phyloP scores from a whole-genome alignment of 1,140 invertebrate genomes.

The Cotesia vestalis region DNA sequence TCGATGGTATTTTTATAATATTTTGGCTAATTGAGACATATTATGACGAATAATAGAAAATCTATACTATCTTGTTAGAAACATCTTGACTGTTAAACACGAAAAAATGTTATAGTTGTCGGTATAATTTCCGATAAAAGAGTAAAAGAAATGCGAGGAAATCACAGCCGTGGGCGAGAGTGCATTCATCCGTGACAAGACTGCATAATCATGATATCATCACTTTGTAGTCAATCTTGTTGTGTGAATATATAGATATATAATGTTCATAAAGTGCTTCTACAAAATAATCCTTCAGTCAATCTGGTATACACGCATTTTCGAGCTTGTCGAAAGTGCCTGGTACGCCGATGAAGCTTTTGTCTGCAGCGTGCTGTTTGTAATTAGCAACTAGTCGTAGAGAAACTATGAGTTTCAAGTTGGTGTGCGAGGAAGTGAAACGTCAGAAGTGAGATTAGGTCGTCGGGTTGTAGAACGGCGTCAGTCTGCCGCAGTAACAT shows the following conservation, averaged over 20 bases:
- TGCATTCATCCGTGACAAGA: neutral
- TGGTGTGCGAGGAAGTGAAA: slow-evolving; percentile 17
- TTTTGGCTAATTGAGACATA: too few species aligned
- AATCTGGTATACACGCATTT: slow-evolving; percentile 18
- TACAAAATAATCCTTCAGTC: slow-evolving; percentile 6
- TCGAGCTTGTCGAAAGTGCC: neutral
- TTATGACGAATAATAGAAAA: neutral
- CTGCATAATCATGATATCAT: slow-evolving; percentile 12
- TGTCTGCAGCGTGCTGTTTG: slow-evolving; percentile 22
- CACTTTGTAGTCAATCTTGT: slow-evolving; percentile 6
- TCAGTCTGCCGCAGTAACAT: slow-evolving; percentile 8
- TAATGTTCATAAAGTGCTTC: neutral
- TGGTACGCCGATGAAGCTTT: slow-evolving; percentile 9
- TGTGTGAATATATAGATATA: neutral
- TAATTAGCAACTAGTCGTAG: slow-evolving; percentile 26
- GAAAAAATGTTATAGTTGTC: neutral
- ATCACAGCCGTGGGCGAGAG: slow-evolving; percentile 14
- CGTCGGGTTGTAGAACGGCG: neutral
- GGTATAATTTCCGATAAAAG: slow-evolving; percentile 7
- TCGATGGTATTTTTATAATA: too few species aligned
- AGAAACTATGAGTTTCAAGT: slow-evolving; percentile 17
- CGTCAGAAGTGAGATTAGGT: slow-evolving; percentile 22
- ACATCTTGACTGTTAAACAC: neutral
- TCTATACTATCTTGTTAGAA: neutral
- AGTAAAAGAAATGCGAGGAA: neutral